Evolutionary conservation across 2,113 vertebrate genomes (phyloP), one percentile per base, ranked within the genome.

Genomic region (Pyrgilauda ruficollis): DNA sequence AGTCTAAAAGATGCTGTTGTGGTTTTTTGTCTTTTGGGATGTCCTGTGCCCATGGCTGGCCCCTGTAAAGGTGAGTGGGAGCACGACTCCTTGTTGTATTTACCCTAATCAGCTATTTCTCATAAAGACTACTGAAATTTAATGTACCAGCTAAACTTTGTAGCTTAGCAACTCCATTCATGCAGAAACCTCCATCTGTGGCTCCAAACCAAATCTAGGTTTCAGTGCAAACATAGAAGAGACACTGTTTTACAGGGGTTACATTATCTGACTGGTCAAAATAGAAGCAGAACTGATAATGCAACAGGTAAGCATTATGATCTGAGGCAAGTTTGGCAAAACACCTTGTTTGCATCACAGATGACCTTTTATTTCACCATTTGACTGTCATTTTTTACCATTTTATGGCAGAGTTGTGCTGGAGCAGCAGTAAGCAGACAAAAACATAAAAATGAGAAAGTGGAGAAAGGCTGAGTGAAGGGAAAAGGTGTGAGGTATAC

Each of bases 351-450:
- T 93, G 58, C 69, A 82, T 81, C 91, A 93, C 26, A 44, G 20
- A 27, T 61, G 77, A 96, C 81, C 81, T 96, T 94, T 93, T 61
- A 28, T 92, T 84, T 92, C 52, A 87, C 49, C n/a, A 47, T 90
- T 92, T 63, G 46, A 15, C 50, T 90, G 92, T 74, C 53, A 69
- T 49, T 91, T 95, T 93, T 70, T 59, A 93, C 86, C 43, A 90
- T 87, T 89, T 91, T 46, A 87, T 19, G 28, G 26, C 28, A 86
- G 61, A 44, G 11, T 83, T 90, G 70, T 82, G 4, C 70, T 80
- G 63, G 41, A 55, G n/a, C 33, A 26, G 35, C 24, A 84, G 13
- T 68, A 72, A 89, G 15, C 3, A 6, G 30, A 58, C 13, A 61
- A 41, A 73, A 84, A 12, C 22, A 22, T 15, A 28, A 84, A 92